These are phyloP conservation scores for Gallinago stenura DNA, from an alignment of 2,797 vertebrate genomes.

Conservation along the genomic window DNA sequence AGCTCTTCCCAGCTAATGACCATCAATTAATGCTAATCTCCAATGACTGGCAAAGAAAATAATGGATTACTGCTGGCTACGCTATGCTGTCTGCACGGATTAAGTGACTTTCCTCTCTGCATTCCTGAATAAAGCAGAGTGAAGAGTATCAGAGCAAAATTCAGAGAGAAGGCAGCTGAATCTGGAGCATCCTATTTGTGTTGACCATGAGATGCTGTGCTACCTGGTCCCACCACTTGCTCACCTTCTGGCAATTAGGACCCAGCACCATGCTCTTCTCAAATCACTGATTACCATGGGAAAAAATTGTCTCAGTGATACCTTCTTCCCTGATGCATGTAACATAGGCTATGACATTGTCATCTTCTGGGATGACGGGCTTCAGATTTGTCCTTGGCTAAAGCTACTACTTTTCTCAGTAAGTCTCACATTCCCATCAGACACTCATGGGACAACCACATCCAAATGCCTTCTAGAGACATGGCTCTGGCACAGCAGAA, in stretches of 20 bases:
- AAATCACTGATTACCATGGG: not conserved
- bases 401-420: not conserved
- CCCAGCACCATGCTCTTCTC: not conserved
- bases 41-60: not conserved
- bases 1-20: constrained; percentile 46
- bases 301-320: not conserved
- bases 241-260: not conserved
- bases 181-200: not conserved
- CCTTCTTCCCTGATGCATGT: not conserved
- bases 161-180: not conserved
- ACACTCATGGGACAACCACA: not conserved
- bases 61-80: not conserved
- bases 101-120: not conserved
- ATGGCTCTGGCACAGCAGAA: not conserved
- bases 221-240: not conserved
- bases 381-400: not conserved
- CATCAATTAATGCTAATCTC: constrained; percentile 24
- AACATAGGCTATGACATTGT: not conserved
- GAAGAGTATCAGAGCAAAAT: not conserved
- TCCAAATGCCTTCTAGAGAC: not conserved
- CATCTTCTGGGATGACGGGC: not conserved
- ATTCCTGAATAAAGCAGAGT: not conserved
- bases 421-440: not conserved
- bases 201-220: not conserved
- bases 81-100: not conserved